A percentile compares a stretch with the other conserved stretches of the same genome.
phyloP scores from a whole-genome alignment of 2,113 vertebrate species.

The Nymphicus hollandicus region DNA sequence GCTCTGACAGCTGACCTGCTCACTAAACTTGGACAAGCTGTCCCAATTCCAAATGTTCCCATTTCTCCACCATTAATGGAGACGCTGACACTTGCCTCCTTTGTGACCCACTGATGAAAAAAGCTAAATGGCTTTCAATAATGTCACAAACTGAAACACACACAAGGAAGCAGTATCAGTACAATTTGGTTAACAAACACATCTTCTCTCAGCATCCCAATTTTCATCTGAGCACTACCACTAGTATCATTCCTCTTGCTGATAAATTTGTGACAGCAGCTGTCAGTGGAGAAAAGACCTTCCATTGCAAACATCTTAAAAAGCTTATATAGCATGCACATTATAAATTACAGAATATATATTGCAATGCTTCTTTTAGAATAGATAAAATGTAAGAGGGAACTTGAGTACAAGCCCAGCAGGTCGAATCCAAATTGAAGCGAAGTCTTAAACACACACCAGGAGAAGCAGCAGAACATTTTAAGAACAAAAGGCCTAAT shows the following conservation, averaged over 20 bases:
- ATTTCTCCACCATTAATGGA: neutral
- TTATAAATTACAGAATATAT: neutral
- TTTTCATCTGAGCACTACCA: neutral
- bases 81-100: neutral
- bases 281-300: neutral
- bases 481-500: neutral
- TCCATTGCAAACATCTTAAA: neutral
- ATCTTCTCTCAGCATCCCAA: neutral
- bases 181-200: neutral
- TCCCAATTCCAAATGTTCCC: neutral
- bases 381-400: neutral
- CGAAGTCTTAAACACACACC: neutral
- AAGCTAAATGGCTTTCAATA: neutral
- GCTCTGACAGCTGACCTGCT: neutral
- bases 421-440: neutral
- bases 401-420: neutral
- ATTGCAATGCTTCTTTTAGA: neutral
- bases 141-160: neutral
- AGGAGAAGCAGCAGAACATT: neutral
- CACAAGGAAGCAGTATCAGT: neutral
- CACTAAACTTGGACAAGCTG: neutral
- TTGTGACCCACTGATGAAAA: fast-evolving
- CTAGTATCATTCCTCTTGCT: neutral
- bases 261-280: neutral
- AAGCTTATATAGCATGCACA: neutral